Percentiles rank a stretch among this genome's conserved stretches.
Conservation (phyloP, 1,140 invertebrate genomes). For the Calliopsis andreniformis region DNA sequence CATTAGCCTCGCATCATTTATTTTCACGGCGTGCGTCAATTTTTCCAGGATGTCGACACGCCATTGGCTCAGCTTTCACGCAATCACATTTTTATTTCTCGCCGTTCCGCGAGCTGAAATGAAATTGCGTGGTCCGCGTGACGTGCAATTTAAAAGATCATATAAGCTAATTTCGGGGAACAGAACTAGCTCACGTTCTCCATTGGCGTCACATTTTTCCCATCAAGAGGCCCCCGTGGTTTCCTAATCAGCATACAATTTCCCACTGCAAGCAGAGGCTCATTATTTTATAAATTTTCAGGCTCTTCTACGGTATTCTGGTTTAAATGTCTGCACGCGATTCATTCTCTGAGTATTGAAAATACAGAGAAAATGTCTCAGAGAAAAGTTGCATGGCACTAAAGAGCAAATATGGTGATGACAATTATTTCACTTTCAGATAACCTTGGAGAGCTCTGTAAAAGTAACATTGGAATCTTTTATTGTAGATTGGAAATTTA, state of each 20-base stretch:
- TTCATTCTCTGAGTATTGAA: too few relatives aligned
- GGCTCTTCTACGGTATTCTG: too few relatives aligned
- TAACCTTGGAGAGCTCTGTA: too few relatives aligned
- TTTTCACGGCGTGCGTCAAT: background rate
- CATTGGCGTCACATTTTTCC: background rate
- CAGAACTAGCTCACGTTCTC: background rate
- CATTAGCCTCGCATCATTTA: background rate
- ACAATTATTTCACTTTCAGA: too few relatives aligned
- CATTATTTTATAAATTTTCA: too few relatives aligned
- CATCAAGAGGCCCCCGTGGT: background rate
- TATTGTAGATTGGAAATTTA: too few relatives aligned
- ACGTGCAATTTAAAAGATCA: background rate
- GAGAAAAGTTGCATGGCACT: too few relatives aligned
- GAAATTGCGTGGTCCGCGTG: background rate
- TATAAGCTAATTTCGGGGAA: background rate
- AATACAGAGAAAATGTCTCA: too few relatives aligned
- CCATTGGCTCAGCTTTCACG: background rate
- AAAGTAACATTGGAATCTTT: too few relatives aligned
- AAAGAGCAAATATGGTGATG: too few relatives aligned
- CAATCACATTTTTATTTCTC: conserved; percentile 1
- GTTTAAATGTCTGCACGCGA: too few relatives aligned
- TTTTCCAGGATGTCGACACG: background rate
- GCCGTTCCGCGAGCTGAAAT: background rate
- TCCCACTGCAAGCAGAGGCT: background rate
- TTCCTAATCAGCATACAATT: background rate